Base-by-base conservation (phyloP, 2,797 vertebrate species). In the Chelon labrosus region DNA sequence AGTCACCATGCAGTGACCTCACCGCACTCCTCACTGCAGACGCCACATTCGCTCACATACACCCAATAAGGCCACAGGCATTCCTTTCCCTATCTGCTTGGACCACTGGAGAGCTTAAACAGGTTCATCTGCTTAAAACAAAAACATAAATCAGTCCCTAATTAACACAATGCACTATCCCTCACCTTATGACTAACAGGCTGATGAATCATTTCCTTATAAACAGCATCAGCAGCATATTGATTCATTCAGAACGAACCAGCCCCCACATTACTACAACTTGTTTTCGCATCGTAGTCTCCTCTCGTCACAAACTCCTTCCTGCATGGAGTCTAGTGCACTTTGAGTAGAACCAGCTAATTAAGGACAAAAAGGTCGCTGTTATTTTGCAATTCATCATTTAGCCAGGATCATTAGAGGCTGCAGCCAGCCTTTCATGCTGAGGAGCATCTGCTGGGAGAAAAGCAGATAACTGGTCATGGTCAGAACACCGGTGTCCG, bases 1-100 rank as follows among this genome's bases (percentile, higher is more conserved):
- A 84, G 78, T 82, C 85, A 62, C 68, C 81, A 25, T 3, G 7
- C 60, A 35, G 60, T 61, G 79, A 85, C 87, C 73, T 83, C 75
- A 73, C 50, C 10, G 20, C 59, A 41, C 69, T 55, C 67, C 57
- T 65, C 72, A 10, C 70, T 77, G 87, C 85, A 83, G 82, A 83
- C 49, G 41, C 75, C 54, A 64, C 69, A 64, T 52, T 38, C 19
- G 47, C 12, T 57, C 39, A 51, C 25, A 46, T 16, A 10, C 46
- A 59, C 35, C 47, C 57, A 9, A 22, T 16, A 41, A 62, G 19
- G 3, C 60, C 47, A 4, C 42, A 44, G 35, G 35, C n/a, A 13
- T 25, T 20, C 5, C 35, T 58, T 49, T 31, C 31, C 7, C 16
- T 12, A 0, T 27, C 35, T 4, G 42, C n/a, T 41, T n/a, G 70